Evolutionary conservation across 2,113 vertebrate genomes (phyloP), one percentile per base, ranked within the genome.

Genomic region (Eulemur rufifrons): DNA sequence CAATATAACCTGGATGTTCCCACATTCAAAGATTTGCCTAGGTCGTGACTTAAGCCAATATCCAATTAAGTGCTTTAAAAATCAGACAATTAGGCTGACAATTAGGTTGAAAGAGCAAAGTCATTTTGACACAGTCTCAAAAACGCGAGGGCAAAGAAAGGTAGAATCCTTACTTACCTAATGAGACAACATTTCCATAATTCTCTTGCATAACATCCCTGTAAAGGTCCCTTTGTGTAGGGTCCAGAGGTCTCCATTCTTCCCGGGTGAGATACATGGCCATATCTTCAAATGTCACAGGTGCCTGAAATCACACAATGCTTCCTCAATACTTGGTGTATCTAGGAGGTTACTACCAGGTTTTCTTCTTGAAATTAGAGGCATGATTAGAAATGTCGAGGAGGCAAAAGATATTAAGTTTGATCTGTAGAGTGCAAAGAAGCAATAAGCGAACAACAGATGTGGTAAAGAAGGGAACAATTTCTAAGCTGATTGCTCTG

Each of bases 231-330:
- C 96, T 95, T 12, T 98, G 98, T 39, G 96, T 95, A 37, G 97
- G 96, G 74, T 98, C 96, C 81, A 98, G 88, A 76, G 98, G 97
- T 82, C 97, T 97, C 94, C 98, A 98, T 95, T 98, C 97, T 66
- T 98, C 97, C 50, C 96, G 83, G 12, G 98, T 98, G 69, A 98
- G 97, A 47, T 98, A 97, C 94, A 98, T 97, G 83, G 98, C 98
- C 95, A 98, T 98, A 77, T 98, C 98, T 94, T 98, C 98, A 97
- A 97, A 98, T 54, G 97, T 97, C 91, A 98, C 92, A 25, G 98
- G 96, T 80, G 97, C 97, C 98, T 98, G 97, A 94, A 98, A 98
- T 95, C 86, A 97, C 89, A 98, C 80, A 97, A 91, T 20, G 76
- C 71, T 90, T 93, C 92, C 89, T 97, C 89, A 95, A 84, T 97